These are phyloP conservation scores for Cordylochernes scorpioides DNA, from an alignment of 2,888 invertebrate species.

Conservation along the genomic window DNA sequence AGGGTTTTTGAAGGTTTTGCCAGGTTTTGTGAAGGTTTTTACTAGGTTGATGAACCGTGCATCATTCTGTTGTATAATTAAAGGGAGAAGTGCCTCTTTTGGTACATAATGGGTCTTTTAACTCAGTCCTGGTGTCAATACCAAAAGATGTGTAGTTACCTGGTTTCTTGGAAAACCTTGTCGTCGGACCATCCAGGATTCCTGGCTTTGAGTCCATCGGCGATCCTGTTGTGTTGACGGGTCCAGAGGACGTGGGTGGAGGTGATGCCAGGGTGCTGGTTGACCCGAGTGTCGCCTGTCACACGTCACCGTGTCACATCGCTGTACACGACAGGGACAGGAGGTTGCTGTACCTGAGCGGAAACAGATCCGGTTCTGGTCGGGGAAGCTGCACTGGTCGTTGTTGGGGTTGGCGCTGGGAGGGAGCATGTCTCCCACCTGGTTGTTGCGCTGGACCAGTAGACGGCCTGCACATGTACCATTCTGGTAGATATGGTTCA, in stretches of 20 bases:
- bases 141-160: constrained; percentile 1
- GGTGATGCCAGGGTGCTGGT: constrained; percentile 3
- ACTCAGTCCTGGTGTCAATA: not conserved
- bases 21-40: too few species aligned
- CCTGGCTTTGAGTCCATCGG: constrained; percentile 2
- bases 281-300: constrained; percentile 3
- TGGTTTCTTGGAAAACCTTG: constrained; percentile 2
- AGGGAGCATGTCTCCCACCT: constrained; percentile 1
- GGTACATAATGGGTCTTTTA: too few species aligned
- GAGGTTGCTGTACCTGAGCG: not conserved
- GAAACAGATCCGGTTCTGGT: constrained; percentile 1
- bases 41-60: too few species aligned
- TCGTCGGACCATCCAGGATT: constrained; percentile 3
- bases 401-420: not conserved
- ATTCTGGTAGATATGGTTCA: too few species aligned
- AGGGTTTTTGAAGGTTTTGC: too few species aligned
- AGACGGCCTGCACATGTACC: too few species aligned
- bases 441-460: too few species aligned
- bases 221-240: constrained; percentile 4
- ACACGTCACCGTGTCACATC: not conserved
- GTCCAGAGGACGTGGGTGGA: not conserved
- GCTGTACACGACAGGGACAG: not conserved
- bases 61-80: too few species aligned
- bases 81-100: too few species aligned
- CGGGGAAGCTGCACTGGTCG: constrained; percentile 2